Conservation (phyloP, 2,113 vertebrate species). For the Stictonetta naevosa region DNA sequence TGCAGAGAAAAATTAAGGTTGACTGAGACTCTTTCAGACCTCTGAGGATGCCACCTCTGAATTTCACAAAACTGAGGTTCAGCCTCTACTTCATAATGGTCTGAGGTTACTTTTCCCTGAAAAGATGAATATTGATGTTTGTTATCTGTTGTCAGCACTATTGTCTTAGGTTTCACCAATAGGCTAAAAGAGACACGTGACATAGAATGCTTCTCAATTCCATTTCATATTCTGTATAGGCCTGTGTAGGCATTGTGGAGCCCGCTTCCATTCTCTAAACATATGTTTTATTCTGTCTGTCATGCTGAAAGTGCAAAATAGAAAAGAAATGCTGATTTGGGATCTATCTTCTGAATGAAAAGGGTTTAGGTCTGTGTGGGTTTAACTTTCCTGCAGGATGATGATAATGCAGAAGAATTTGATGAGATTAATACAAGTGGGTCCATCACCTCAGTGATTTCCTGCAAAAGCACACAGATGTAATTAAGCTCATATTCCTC, state of each 20-base stretch:
- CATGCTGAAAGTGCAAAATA: constrained; percentile 42
- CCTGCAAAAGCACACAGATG: constrained; percentile 28
- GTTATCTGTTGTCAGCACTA: neutral
- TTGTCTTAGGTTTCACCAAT: neutral
- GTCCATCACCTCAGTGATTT: constrained; percentile 48
- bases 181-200: neutral
- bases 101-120: neutral
- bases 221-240: neutral
- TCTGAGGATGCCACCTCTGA: neutral
- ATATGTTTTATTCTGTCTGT: constrained; percentile 25
- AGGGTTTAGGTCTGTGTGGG: constrained; percentile 31
- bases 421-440: constrained; percentile 53
- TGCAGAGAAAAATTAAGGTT: neutral
- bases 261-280: constrained; percentile 22
- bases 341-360: constrained; percentile 37
- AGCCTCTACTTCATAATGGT: neutral
- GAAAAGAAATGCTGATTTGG: constrained; percentile 47
- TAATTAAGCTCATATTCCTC: constrained; percentile 54
- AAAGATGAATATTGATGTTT: constrained; percentile 14
- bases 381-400: constrained; percentile 48
- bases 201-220: constrained; percentile 31
- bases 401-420: constrained; percentile 32
- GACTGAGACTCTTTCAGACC: neutral
- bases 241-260: neutral
- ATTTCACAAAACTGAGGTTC: neutral